phyloP scores from a whole-genome alignment of 2,113 vertebrate genomes.

The Siniperca chuatsi region DNA sequence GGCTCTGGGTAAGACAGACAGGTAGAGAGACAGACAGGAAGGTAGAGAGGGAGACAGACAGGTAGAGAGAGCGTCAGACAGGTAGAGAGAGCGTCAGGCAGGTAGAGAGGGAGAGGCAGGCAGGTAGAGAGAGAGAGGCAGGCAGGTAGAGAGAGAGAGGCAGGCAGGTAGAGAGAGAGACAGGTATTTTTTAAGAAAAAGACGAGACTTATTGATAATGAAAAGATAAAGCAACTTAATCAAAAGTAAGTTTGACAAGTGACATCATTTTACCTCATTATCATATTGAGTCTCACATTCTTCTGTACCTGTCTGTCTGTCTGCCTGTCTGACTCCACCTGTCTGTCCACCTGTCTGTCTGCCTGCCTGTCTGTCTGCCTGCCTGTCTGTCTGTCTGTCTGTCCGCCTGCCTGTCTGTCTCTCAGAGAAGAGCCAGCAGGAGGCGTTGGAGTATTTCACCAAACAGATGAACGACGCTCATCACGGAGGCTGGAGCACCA shows the following conservation, averaged over 20 bases:
- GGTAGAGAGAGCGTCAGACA: not conserved
- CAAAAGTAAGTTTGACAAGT: no score
- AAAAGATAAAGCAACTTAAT: no score
- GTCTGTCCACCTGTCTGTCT: not conserved
- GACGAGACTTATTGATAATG: no score
- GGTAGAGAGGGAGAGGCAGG: no score
- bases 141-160: no score
- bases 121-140: no score
- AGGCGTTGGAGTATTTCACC: conserved; percentile 86
- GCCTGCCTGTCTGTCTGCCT: not conserved
- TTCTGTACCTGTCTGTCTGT: not conserved
- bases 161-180: no score
- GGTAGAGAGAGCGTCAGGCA: not conserved
- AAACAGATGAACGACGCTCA: conserved; percentile 88
- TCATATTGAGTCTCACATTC: not conserved
- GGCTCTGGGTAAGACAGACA: conserved; percentile 82
- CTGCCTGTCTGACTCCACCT: not conserved
- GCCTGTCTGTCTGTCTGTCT: not conserved
- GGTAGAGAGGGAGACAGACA: not conserved
- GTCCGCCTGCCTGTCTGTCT: conserved; percentile 14
- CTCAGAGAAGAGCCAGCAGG: conserved; percentile 81
- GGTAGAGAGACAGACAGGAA: not conserved
- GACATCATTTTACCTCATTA: no score
- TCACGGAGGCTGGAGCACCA: conserved; percentile 87
- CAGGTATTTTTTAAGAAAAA: no score